Base-by-base conservation (phyloP, 2,113 vertebrate genomes). In the Microcebus lehilahytsara region DNA sequence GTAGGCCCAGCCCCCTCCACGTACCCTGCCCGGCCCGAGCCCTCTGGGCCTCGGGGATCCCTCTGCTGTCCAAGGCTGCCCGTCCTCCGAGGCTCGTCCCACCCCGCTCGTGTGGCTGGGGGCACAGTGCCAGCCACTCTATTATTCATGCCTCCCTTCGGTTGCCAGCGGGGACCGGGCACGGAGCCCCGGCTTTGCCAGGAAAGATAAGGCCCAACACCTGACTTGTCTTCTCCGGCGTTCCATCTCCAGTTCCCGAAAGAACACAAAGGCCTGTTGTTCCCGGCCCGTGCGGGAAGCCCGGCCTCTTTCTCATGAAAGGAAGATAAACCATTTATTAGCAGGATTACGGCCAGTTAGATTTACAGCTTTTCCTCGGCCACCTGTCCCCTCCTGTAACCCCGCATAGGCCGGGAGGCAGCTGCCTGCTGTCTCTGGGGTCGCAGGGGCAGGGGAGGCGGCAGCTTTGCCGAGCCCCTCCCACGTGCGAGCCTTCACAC, bases 291-390 rank as follows among this genome's bases (percentile, higher is more conserved):
- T 2, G 51, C 85, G 58, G 85, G 85, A 97, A 95, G 83, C 77
- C 91, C 96, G 98, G 96, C 98, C 94, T 56, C 84, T 92, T 97
- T 93, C 97, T 98, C 92, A 56, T 94, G 98, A 97, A 97, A 97
- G 87, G 71, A 66, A 96, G 90, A 97, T 95, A 97, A 98, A 92
- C 91, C 97, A 96, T 58, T 58, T 58, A 58, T 96, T 98, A 98
- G 98, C 88, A 78, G 93, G 85, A 98, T 98, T 98, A 97, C 5
- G 53, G 60, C 88, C n/a, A 92, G 97, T 92, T 96, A 97, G 96
- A 97, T 96, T 97, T 98, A 95, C 84, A 75, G 92, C 49, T 9
- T 89, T 95, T 96, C 85, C 93, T 91, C 58, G 42, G 92, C 97
- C 98, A 98, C 97, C 97, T 98, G 98, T 98, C 93, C 95, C 80